Percentiles rank a stretch among this genome's conserved stretches.
These are phyloP conservation scores for Neoscelio sp. DNA, from an alignment of 2,888 invertebrate species.

Conservation along the genomic window DNA sequence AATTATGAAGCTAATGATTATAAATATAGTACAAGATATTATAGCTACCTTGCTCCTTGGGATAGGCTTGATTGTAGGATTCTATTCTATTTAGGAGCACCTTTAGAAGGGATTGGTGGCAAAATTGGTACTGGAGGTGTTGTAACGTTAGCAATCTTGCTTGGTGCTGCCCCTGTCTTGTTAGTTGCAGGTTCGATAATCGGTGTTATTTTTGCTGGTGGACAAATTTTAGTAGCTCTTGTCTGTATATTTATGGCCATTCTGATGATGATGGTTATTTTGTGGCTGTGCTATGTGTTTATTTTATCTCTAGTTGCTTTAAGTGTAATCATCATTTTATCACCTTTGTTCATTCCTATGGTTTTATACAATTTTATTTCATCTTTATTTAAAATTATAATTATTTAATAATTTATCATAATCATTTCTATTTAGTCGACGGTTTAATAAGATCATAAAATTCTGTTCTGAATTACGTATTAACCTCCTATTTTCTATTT, in stretches of 20 bases:
- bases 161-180: constrained; percentile 54
- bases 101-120: constrained; percentile 51
- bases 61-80: constrained; percentile 55
- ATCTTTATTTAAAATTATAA: too few relatives aligned
- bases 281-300: constrained; percentile 54
- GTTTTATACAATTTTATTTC: too few relatives aligned
- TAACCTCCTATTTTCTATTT: too few relatives aligned
- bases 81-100: constrained; percentile 49
- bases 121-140: constrained; percentile 56
- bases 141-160: constrained; percentile 52
- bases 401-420: too few relatives aligned
- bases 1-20: constrained; percentile 54
- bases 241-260: constrained; percentile 53
- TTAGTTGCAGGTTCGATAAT: constrained; percentile 55
- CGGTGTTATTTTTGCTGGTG: constrained; percentile 55
- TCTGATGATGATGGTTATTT: constrained; percentile 54
- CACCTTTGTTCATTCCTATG: constrained; percentile 54
- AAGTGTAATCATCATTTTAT: constrained; percentile 51
- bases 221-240: constrained; percentile 54
- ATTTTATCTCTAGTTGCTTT: constrained; percentile 54
- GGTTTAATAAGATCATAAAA: too few relatives aligned
- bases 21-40: constrained; percentile 24
- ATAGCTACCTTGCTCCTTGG: constrained; percentile 55
- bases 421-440: too few relatives aligned
- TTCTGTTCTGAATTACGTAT: too few relatives aligned